Evolutionary conservation across 2,888 invertebrate genomes (phyloP).

Genomic region (Euplexia lucipara): DNA sequence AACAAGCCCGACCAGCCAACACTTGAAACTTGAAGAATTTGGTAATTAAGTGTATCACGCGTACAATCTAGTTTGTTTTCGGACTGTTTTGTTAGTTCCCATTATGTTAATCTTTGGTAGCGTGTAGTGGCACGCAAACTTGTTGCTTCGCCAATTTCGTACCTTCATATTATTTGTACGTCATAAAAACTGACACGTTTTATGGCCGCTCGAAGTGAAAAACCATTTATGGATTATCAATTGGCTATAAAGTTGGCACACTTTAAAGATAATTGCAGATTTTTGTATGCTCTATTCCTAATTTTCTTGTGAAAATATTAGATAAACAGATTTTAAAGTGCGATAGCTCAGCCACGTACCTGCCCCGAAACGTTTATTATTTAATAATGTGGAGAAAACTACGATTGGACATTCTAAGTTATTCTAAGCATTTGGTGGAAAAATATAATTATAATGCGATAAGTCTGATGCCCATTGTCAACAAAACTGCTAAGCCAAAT

Average conservation of each 20-base stretch:
- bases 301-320: neutral
- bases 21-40: constrained; percentile 60
- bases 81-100: constrained; percentile 77
- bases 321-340: too few relatives aligned
- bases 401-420: too few relatives aligned
- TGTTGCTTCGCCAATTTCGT: constrained; percentile 79
- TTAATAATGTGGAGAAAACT: too few relatives aligned
- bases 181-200: constrained; percentile 54
- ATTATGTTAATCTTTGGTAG: constrained; percentile 81
- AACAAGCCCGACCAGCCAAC: constrained; percentile 4
- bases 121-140: constrained; percentile 81
- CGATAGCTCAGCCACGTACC: too few relatives aligned
- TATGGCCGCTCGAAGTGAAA: constrained; percentile 16
- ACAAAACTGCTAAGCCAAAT: too few relatives aligned
- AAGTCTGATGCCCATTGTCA: too few relatives aligned
- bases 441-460: too few relatives aligned
- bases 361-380: too few relatives aligned
- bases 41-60: constrained; percentile 64
- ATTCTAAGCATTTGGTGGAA: too few relatives aligned
- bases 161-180: constrained; percentile 56
- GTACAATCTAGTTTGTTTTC: constrained; percentile 69
- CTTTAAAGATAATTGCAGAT: neutral
- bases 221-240: neutral
- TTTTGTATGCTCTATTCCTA: neutral
- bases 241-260: neutral